phyloP scores from a whole-genome alignment of 2,797 vertebrate genomes.

The Ctenopoma multispine region DNA sequence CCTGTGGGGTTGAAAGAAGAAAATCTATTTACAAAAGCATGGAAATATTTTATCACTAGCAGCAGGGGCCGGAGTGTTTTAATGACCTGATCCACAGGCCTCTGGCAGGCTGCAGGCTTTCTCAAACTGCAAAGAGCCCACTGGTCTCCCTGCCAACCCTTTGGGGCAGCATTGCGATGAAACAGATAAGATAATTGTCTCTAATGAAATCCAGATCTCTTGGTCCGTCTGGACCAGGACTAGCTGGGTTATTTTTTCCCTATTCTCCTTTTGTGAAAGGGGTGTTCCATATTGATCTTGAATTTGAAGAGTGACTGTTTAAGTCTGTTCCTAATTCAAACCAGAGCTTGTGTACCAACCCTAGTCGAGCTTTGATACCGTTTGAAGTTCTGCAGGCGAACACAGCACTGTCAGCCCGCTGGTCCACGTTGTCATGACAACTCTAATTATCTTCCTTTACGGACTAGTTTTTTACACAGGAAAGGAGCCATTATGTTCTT shows the following conservation, averaged over 20 bases:
- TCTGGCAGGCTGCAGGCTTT: constrained; percentile 90
- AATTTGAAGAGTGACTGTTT: constrained; percentile 95
- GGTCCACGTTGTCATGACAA: constrained; percentile 95
- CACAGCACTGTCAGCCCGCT: constrained; percentile 91
- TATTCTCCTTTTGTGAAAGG: constrained; percentile 64
- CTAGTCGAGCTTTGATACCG: constrained; percentile 92
- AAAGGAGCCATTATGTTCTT: constrained; percentile 99
- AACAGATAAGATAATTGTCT: constrained; percentile 99
- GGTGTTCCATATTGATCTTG: constrained; percentile 89
- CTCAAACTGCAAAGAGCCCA: constrained; percentile 92
- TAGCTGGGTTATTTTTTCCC: constrained; percentile 69
- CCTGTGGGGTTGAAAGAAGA: constrained; percentile 91
- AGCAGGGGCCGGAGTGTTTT: constrained; percentile 97
- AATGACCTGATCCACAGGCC: constrained; percentile 95
- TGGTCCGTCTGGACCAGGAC: constrained; percentile 83
- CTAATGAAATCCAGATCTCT: constrained; percentile 99
- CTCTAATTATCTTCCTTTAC: constrained; percentile 99
- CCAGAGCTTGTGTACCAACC: constrained; percentile 91
- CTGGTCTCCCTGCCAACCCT: constrained; percentile 94
- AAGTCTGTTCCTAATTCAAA: constrained; percentile 97
- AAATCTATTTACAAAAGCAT: constrained; percentile 98
- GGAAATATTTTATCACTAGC: constrained; percentile 98
- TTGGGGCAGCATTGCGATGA: constrained; percentile 96
- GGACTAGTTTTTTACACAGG: constrained; percentile 97
- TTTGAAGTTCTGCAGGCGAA: constrained; percentile 98